phyloP scores from a whole-genome alignment of 2,113 vertebrate species.

The Donacobius atricapilla region DNA sequence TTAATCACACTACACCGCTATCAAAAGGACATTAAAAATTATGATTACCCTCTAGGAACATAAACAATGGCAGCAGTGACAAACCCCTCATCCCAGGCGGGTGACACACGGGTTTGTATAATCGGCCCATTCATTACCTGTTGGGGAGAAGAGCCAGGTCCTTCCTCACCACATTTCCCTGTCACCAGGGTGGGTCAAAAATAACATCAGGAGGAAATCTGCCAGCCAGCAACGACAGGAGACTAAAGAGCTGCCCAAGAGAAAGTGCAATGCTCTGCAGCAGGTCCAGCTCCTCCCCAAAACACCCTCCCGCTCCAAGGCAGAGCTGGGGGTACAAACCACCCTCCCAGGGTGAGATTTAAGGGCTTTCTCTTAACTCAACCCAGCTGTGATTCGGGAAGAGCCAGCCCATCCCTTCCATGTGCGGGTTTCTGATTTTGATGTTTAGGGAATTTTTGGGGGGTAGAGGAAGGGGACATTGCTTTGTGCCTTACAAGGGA shows the following conservation, averaged over 20 bases:
- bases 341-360: neutral
- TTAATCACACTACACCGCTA: neutral
- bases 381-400: neutral
- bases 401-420: neutral
- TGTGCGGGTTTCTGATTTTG: neutral
- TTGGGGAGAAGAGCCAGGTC: neutral
- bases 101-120: neutral
- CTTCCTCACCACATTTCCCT: neutral
- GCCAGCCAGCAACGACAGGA: fast-evolving
- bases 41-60: neutral
- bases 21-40: neutral
- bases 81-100: neutral
- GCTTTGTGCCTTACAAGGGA: neutral
- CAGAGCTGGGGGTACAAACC: fast-evolving
- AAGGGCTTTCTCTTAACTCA: neutral
- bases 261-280: fast-evolving
- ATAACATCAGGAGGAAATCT: neutral
- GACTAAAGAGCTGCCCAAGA: neutral
- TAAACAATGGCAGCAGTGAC: neutral
- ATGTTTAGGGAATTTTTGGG: neutral
- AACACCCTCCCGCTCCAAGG: no score
- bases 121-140: neutral
- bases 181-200: neutral
- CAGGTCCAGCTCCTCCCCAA: neutral
- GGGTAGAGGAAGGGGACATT: neutral